A percentile compares a stretch with the other conserved stretches of the same genome.
Evolutionary conservation across 2,888 invertebrate species (phyloP).

Genomic region (Liposcelis brunnea): DNA sequence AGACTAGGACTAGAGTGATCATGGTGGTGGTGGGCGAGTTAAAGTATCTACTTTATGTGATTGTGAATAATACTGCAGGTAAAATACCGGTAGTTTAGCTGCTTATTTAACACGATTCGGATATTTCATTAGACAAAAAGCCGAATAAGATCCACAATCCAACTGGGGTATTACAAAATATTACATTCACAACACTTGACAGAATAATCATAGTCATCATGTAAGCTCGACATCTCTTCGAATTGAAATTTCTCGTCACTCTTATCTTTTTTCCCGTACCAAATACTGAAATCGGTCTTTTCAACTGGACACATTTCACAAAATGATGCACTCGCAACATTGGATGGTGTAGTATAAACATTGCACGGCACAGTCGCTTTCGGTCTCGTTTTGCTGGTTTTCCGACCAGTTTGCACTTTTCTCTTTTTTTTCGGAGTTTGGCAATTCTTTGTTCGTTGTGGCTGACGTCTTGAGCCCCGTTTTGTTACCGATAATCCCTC

Average conservation of each 20-base stretch:
- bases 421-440: background rate
- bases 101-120: too few relatives aligned
- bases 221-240: too few relatives aligned
- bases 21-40: too few relatives aligned
- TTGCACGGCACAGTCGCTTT: slow-evolving; percentile 39
- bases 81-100: too few relatives aligned
- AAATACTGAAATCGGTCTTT: too few relatives aligned
- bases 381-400: slow-evolving; percentile 24
- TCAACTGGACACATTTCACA: slow-evolving; percentile 17
- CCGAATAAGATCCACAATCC: too few relatives aligned
- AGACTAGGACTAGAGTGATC: too few relatives aligned
- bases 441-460: background rate
- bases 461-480: background rate
- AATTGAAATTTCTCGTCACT: too few relatives aligned
- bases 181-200: slow-evolving; percentile 47
- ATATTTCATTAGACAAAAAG: too few relatives aligned
- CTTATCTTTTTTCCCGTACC: too few relatives aligned
- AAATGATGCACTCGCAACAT: slow-evolving; percentile 42
- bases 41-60: too few relatives aligned
- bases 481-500: background rate
- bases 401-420: background rate
- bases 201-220: slow-evolving; percentile 40
- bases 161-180: slow-evolving; percentile 25
- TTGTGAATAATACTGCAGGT: too few relatives aligned
- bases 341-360: slow-evolving; percentile 43